A percentile compares a stretch with the other conserved stretches of the same genome.
Evolutionary conservation across 2,888 invertebrate genomes (phyloP).

Genomic region (Philhelius pedissequus): DNA sequence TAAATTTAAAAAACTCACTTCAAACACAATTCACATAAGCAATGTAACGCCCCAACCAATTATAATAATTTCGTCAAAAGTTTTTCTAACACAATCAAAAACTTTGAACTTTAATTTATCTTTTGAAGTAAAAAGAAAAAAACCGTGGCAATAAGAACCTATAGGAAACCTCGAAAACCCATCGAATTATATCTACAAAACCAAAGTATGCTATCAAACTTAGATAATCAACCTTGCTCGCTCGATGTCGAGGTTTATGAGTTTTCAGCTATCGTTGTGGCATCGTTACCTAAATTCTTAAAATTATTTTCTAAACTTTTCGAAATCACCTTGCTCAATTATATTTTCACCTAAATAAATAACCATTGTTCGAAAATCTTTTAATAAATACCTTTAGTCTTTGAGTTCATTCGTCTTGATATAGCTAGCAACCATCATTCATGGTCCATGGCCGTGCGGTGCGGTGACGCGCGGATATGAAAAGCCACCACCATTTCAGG

Average conservation of each 20-base stretch:
- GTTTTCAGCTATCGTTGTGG: background rate
- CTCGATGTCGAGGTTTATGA: background rate
- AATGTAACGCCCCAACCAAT: too few relatives aligned
- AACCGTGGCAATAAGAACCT: background rate
- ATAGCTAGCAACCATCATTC: too few relatives aligned
- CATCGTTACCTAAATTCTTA: background rate
- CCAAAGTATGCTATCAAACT: background rate
- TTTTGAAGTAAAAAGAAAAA: background rate
- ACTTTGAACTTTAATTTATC: background rate
- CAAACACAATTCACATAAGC: too few relatives aligned
- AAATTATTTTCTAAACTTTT: background rate
- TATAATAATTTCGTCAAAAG: background rate
- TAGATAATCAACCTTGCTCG: background rate
- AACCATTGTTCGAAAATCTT: background rate
- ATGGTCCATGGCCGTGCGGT: too few relatives aligned
- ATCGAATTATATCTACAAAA: background rate
- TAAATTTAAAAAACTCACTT: too few relatives aligned
- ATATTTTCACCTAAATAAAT: background rate
- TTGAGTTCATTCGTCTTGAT: too few relatives aligned
- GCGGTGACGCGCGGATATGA: too few relatives aligned
- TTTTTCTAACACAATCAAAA: background rate
- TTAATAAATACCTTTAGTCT: background rate
- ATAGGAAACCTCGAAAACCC: background rate
- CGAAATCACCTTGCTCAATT: background rate
- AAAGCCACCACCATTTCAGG: background rate